Evolutionary conservation across 2,888 invertebrate species (phyloP), one percentile per base, ranked within the genome.

Genomic region (Caenorhabditis sp.): DNA sequence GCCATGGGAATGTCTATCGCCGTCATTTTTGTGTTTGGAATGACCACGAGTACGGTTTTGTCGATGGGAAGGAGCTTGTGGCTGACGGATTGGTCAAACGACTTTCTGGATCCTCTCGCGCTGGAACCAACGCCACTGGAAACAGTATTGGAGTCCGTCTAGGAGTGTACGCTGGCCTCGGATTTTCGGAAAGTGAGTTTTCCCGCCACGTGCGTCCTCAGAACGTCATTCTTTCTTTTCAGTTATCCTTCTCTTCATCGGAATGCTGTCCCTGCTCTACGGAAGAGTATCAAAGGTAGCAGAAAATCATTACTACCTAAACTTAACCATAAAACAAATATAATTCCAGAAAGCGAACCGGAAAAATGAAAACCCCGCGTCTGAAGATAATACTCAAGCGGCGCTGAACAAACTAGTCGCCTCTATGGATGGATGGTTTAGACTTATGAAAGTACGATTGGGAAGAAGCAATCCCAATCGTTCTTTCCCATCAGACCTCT

Each of bases 1-100:
- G 94, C 94, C 50, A 94, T 96, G 81, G 96, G 97, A 39, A 92
- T 93, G 0, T 89, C 93, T 15, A 90, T 93, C 13, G 94, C 95
- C 2, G 91, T 95, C 52, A 71, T 94, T 0, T 93, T 95, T 90
- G 94, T 95, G 89, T 91, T 66, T 13, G 83, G 85, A 45, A 48
- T 80, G n/a, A n/a, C n/a, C n/a, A n/a, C n/a, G n/a, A n/a, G n/a
- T n/a, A n/a, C n/a, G n/a, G n/a, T n/a, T n/a, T n/a, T n/a, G n/a
- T n/a, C n/a, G 7, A 77, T 88, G 1, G 88, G 88, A 43, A 81
- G 81, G 58, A 88, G 87, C 55, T 73, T 89, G 8, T 89, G 87
- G 81, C 82, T 89, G 6, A 87, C 89, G 4, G 66, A 75, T 37
- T 87, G 89, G 86, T 87, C 85, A 8, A 87, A 87, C 45, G 76